Percentiles rank a stretch among this genome's conserved stretches.
These are phyloP conservation scores for Salvelinus sp. DNA, from an alignment of 2,113 vertebrate genomes.

Conservation along the genomic window DNA sequence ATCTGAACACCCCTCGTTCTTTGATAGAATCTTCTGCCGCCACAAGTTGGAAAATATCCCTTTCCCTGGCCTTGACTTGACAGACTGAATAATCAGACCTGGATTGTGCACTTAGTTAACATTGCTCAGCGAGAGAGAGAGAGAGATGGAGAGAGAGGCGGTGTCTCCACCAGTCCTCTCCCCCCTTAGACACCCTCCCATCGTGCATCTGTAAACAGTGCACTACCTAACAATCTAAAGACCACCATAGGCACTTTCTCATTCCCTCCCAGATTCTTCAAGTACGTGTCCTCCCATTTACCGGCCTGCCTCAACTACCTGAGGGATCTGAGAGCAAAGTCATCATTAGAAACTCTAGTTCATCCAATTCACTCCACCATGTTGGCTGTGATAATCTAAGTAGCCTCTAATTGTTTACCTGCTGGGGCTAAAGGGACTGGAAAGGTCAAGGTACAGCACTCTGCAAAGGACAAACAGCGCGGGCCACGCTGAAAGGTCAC, in stretches of 20 bases:
- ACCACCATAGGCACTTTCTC: slow-evolving; percentile 19
- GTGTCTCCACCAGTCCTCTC: slow-evolving; percentile 6
- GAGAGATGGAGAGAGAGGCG: background rate
- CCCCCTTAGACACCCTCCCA: background rate
- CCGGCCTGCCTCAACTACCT: slow-evolving; percentile 22
- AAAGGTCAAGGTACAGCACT: slow-evolving; percentile 74
- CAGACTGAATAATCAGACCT: slow-evolving; percentile 46
- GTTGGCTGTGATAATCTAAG: slow-evolving; percentile 71
- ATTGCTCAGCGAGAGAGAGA: slow-evolving; percentile 13
- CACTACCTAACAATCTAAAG: slow-evolving; percentile 22
- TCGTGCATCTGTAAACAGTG: slow-evolving; percentile 17
- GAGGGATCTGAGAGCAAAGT: slow-evolving; percentile 22
- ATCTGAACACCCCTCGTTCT: background rate
- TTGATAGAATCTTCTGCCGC: background rate
- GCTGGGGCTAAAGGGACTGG: slow-evolving; percentile 65
- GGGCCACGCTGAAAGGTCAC: slow-evolving; percentile 68
- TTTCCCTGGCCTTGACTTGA: slow-evolving; percentile 27
- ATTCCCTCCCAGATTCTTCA: slow-evolving; percentile 45
- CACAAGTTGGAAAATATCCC: slow-evolving; percentile 2
- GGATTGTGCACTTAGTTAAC: slow-evolving; percentile 41
- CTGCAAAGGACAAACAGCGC: slow-evolving; percentile 72
- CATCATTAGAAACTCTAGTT: slow-evolving; percentile 69
- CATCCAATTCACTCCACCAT: slow-evolving; percentile 29
- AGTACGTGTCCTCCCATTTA: slow-evolving; percentile 34
- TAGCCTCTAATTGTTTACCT: slow-evolving; percentile 77